Evolutionary conservation across 2,113 vertebrate genomes (phyloP), one percentile per base, ranked within the genome.

Genomic region (Chaetodon auriga): DNA sequence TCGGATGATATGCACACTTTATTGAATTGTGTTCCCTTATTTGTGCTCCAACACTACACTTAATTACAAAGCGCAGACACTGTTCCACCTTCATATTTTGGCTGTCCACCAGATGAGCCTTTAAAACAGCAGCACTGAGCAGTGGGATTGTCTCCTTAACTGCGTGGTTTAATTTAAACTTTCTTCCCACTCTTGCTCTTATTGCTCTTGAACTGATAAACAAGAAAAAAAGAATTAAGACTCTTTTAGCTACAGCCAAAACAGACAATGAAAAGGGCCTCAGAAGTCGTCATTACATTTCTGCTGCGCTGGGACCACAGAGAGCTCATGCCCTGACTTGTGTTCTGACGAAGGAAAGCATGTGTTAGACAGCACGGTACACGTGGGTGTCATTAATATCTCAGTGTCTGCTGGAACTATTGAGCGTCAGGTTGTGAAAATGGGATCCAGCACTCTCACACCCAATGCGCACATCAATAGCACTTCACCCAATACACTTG

Each of bases 401-500:
- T 38, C 45, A 21, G 13, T 57, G 57, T 84, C 45, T 81, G 76
- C 62, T 75, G 61, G 46, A 70, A 43, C 49, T 87, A 88, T 86
- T 61, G 87, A 89, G 85, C n/a, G 54, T 71, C 62, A 51, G 74
- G 76, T 78, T 25, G 80, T 68, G 87, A 86, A 89, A 90, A 84
- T 63, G 76, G 64, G 68, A 92, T 90, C 78, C 60, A 60, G 80
- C 84, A 68, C 69, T 86, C 55, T 88, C 81, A 61, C 45, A 62
- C 61, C 12, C 61, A 58, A 60, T 35, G 14, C 21, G 0, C 72
- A 53, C 68, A 68, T 92, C 88, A 38, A 84, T 88, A 89, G 74
- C 76, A 85, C 87, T 87, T 80, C 73, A 82, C 55, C 76, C 64
- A 73, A 74, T 76, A 69, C 76, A 83, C 83, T 74, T 38, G 85